These are phyloP conservation scores for Volucella zonaria DNA, from an alignment of 2,888 invertebrate genomes.

Conservation along the genomic window DNA sequence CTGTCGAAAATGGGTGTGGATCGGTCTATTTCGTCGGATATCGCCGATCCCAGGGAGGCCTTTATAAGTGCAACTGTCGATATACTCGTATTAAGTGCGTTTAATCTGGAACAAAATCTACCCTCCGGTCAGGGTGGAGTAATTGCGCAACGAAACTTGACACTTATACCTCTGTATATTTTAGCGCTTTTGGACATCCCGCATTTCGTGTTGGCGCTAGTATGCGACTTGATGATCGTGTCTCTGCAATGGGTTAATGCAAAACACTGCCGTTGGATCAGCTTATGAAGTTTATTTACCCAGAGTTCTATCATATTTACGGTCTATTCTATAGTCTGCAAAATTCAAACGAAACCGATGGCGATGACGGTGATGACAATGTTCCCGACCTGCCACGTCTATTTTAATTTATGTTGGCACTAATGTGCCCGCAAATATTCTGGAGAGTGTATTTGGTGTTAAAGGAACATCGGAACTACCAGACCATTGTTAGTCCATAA, in stretches of 20 bases:
- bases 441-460: constrained; percentile 89
- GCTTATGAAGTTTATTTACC: constrained; percentile 93
- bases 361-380: constrained; percentile 81
- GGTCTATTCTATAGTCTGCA: constrained; percentile 84
- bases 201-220: constrained; percentile 95
- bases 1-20: constrained; percentile 99
- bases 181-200: constrained; percentile 92
- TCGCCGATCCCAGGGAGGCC: constrained; percentile 97
- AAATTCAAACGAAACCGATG: constrained; percentile 79
- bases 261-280: constrained; percentile 92
- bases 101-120: constrained; percentile 86
- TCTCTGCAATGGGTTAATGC: constrained; percentile 96
- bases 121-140: constrained; percentile 85
- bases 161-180: constrained; percentile 93
- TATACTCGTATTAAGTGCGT: constrained; percentile 90
- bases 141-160: constrained; percentile 89
- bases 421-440: constrained; percentile 88
- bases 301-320: constrained; percentile 95
- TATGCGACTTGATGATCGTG: constrained; percentile 95
- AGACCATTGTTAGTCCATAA: constrained; percentile 90
- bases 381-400: constrained; percentile 89
- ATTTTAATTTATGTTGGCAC: constrained; percentile 93
- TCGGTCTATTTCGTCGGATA: constrained; percentile 91
- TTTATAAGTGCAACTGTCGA: constrained; percentile 97
- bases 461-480: constrained; percentile 88